Evolutionary conservation across 1,140 invertebrate genomes (phyloP), one percentile per base, ranked within the genome.

Genomic region (Nasonia vitripennis): DNA sequence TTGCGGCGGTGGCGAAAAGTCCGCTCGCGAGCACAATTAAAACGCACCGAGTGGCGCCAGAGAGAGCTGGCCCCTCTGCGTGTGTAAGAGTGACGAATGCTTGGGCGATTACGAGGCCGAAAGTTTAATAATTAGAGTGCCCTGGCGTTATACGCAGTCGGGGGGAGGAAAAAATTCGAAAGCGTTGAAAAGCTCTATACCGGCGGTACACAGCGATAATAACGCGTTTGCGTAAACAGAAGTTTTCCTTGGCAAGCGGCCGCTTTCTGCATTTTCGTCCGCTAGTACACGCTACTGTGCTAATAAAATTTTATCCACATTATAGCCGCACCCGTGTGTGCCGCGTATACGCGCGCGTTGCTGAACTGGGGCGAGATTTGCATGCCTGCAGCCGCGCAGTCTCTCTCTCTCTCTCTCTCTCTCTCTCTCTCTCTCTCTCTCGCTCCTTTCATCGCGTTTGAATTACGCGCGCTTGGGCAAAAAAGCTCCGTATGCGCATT

Each of bases 291-390:
- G 41, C 41, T n/a, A 7, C 51, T 70, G 7, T 1, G 31, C 12
- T 73, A 81, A 86, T 83, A 67, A 78, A 86, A 86, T 83, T 71
- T 70, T 51, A 51, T 51, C 20, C 81, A 86, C 82, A 10, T 45
- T 45, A 45, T 86, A 86, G 80, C 17, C 17, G 17, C 4, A 2
- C 17, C 4, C 17, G 51, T 5, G 27, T 27, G 27, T 27, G 27
- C 51, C 20, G 51, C 34, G 34, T 55, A 48, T 48, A 48, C 45
- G 45, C 5, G 34, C 5, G 5, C 9, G 9, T 41, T 41, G 41
- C 51, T 51, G 41, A 83, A 41, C 48, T 86, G 14, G 45, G 41
- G 45, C 45, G 17, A 17, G 67, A 86, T 82, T 73, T 55, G 27
- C 78, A 37, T 78, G 73, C 73, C 3, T 45, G 9, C 27, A 27